Percentiles rank a stretch among this genome's conserved stretches.
These are phyloP conservation scores for Dipodomys stephensi DNA, from an alignment of 2,113 vertebrate genomes.

Conservation along the genomic window DNA sequence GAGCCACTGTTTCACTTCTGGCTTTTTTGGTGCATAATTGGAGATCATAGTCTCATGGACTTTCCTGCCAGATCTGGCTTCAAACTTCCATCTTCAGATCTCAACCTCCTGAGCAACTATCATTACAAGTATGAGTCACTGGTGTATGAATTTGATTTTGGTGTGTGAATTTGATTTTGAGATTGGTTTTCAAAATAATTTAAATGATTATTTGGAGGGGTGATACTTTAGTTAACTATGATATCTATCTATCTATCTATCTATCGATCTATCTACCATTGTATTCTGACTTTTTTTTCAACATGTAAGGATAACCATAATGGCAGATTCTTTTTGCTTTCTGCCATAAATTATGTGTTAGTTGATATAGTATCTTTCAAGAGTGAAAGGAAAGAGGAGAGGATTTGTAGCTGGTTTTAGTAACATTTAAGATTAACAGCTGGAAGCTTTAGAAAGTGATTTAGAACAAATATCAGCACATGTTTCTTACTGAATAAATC, in stretches of 20 bases:
- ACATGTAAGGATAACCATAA: slow-evolving; percentile 20
- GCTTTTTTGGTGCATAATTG: too few relatives aligned
- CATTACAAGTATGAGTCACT: neutral
- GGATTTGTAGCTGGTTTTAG: slow-evolving; percentile 64
- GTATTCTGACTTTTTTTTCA: slow-evolving; percentile 2
- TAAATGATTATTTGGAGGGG: neutral
- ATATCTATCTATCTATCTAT: neutral
- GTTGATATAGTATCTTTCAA: slow-evolving; percentile 59
- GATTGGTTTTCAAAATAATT: slow-evolving; percentile 49
- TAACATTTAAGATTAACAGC: slow-evolving; percentile 72
- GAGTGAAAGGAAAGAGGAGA: slow-evolving; percentile 66
- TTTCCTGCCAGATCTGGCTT: too few relatives aligned
- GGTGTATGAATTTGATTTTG: too few relatives aligned
- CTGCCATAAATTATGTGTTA: slow-evolving; percentile 47
- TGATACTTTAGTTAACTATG: neutral
- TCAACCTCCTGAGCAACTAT: neutral
- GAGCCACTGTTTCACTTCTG: too few relatives aligned
- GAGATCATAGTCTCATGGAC: too few relatives aligned
- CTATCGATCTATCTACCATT: neutral
- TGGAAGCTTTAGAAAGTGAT: slow-evolving; percentile 61
- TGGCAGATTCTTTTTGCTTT: neutral
- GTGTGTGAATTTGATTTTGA: neutral
- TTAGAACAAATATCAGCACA: slow-evolving; percentile 71
- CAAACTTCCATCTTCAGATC: too few relatives aligned
- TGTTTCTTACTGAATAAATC: slow-evolving; percentile 68